These are phyloP conservation scores for Protaetia brevitarsis DNA, from an alignment of 1,140 invertebrate species.

Conservation along the genomic window DNA sequence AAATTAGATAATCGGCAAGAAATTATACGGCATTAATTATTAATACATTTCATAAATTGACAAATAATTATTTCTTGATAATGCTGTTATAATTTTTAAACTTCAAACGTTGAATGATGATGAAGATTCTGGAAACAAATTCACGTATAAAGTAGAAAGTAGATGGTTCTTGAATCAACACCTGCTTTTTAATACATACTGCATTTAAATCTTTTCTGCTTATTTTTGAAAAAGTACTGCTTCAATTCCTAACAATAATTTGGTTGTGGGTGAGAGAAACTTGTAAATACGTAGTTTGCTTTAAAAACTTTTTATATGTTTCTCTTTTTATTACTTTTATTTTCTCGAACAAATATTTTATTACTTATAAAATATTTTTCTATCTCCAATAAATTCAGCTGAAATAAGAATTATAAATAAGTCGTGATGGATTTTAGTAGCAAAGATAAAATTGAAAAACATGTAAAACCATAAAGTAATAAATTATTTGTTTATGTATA, in stretches of 20 bases:
- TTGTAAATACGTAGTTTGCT: constrained; percentile 2
- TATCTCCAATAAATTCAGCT: too few species aligned
- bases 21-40: neutral
- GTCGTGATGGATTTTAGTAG: too few species aligned
- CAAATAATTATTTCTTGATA: neutral
- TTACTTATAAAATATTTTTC: too few species aligned
- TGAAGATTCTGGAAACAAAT: constrained; percentile 18
- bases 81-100: neutral
- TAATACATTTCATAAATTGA: neutral
- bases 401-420: too few species aligned
- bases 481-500: neutral
- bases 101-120: neutral
- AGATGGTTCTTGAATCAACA: constrained; percentile 22
- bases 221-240: neutral
- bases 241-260: neutral
- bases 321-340: neutral
- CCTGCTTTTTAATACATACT: neutral
- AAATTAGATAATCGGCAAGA: neutral
- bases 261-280: neutral
- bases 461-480: neutral
- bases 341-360: neutral
- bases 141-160: constrained; percentile 26
- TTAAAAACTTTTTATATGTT: neutral
- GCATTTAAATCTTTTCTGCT: neutral
- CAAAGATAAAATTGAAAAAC: neutral